Percentiles rank a stretch among this genome's conserved stretches.
Evolutionary conservation across 1,140 invertebrate genomes (phyloP).

Genomic region (Aphidius gifuensis): DNA sequence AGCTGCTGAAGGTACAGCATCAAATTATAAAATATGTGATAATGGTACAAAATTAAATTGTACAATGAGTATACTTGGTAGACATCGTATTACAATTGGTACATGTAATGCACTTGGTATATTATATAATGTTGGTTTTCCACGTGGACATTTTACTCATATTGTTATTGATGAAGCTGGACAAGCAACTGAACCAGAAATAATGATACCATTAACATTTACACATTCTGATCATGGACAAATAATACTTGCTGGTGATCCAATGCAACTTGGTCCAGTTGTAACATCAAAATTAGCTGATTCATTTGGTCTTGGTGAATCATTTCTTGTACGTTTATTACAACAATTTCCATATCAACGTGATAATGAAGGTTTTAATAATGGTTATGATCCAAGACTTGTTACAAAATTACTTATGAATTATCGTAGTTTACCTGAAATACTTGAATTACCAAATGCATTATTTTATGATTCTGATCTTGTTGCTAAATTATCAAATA

Average conservation of each 20-base stretch:
- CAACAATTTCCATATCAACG: constrained; percentile 64
- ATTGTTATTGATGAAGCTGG: constrained; percentile 89
- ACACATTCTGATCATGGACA: constrained; percentile 58
- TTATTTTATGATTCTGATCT: constrained; percentile 78
- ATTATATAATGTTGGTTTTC: constrained; percentile 66
- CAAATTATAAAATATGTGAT: constrained; percentile 37
- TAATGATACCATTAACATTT: constrained; percentile 68
- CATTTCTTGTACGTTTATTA: constrained; percentile 70
- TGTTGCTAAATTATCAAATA: constrained; percentile 54
- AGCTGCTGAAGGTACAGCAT: constrained; percentile 50
- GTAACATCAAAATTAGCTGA: constrained; percentile 65
- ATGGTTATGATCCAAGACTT: constrained; percentile 65
- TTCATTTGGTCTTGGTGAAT: constrained; percentile 65
- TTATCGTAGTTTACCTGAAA: constrained; percentile 76
- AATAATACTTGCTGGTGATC: constrained; percentile 86
- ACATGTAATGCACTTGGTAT: constrained; percentile 74
- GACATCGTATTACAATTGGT: constrained; percentile 77
- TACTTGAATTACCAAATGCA: constrained; percentile 71
- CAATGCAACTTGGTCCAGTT: constrained; percentile 84
- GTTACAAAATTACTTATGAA: constrained; percentile 73
- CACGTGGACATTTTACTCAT: constrained; percentile 78
- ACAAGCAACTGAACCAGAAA: constrained; percentile 86
- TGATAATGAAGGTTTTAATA: constrained; percentile 57
- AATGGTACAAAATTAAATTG: constrained; percentile 55
- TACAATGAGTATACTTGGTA: constrained; percentile 59